These are phyloP conservation scores for Echinops telfairi DNA, from an alignment of 2,113 vertebrate genomes.

Conservation along the genomic window DNA sequence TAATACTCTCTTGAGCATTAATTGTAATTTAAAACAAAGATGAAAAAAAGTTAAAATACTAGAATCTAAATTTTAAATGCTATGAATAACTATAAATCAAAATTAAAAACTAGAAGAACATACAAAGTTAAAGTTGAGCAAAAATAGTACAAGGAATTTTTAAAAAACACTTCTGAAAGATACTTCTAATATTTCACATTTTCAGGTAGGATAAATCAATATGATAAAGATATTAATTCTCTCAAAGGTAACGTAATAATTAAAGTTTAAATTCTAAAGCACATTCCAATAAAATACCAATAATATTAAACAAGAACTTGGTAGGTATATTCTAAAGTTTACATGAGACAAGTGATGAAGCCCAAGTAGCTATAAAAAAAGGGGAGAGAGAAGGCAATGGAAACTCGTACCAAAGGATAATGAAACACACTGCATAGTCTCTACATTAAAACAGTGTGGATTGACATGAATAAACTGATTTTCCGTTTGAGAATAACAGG, in stretches of 20 bases:
- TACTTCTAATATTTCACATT: not conserved
- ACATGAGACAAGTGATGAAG: not conserved
- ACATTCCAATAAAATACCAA: not conserved
- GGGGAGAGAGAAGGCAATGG: not conserved
- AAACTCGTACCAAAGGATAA: not conserved
- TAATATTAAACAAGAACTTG: too few relatives aligned
- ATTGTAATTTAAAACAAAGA: not conserved
- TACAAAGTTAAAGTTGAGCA: not conserved
- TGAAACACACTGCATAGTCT: not conserved
- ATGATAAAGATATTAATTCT: constrained; percentile 8
- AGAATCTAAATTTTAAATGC: constrained; percentile 29
- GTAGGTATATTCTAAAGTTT: not conserved
- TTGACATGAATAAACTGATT: not conserved
- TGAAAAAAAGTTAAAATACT: not conserved
- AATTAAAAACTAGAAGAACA: not conserved
- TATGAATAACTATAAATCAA: constrained; percentile 32
- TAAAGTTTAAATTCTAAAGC: too few relatives aligned
- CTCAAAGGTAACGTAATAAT: not conserved
- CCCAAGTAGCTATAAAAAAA: not conserved
- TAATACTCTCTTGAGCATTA: too few relatives aligned
- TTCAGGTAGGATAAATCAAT: constrained; percentile 5
- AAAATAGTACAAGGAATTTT: not conserved
- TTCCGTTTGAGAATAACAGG: not conserved
- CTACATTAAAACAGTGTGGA: not conserved
- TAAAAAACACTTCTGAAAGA: constrained; percentile 10